Evolutionary conservation across 2,888 invertebrate species (phyloP), one percentile per base, ranked within the genome.

Genomic region (Polydrusus pterygomalis): DNA sequence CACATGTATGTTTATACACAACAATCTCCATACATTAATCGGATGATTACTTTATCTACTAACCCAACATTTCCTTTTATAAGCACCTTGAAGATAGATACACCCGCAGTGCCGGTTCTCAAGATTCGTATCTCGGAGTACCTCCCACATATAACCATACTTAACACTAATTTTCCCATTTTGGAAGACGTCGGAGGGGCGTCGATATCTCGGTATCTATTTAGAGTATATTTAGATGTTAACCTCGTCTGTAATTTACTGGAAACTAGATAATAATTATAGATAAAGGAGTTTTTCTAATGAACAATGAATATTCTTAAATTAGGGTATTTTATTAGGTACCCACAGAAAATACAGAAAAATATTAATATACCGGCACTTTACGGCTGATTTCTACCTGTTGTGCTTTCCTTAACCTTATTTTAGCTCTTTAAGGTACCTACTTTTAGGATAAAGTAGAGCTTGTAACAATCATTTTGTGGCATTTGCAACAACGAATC

Each of bases 131-230:
- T 74, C 74, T 63, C 43, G 18, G 18, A 58, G 69, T 70, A 45
- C 74, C 74, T 63, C 74, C 74, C 74, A 74, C 74, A 64, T 74
- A 47, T 34, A 65, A 68, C 68, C 54, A 68, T 25, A 74, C 62
- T 60, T 74, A 62, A 62, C 68, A 68, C 73, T 74, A 68, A 74
- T 74, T 68, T 73, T 74, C 73, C 68, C 73, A 60, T 74, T 62
- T 58, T 40, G 43, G 62, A 74, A 68, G 73, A 74, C 62, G 68
- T 68, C 47, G 67, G 62, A 74, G 73, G 73, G 73, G 73, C 73
- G 73, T 74, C 72, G 47, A 67, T 72, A 58, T 25, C 62, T 62
- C n/a, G n/a, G 34, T 62, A 70, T 70, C 70, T 70, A 74, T 74
- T 74, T 74, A 63, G 67, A 68, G 65, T 74, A 67, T 47, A 69